These are phyloP conservation scores for Orius insidiosus DNA, from an alignment of 1,140 invertebrate genomes.

Conservation along the genomic window DNA sequence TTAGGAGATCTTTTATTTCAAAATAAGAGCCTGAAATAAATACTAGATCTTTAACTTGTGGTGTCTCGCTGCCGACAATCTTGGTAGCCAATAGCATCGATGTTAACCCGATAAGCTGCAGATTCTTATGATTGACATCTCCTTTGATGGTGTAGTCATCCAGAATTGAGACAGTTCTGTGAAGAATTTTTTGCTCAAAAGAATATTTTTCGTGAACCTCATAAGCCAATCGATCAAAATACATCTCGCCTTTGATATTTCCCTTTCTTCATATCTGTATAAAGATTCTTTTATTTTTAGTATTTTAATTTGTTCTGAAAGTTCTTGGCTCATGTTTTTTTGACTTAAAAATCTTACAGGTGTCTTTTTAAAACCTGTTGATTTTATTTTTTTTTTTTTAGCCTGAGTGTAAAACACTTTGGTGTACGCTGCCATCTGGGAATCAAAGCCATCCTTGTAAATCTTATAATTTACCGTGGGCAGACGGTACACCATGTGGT, in stretches of 20 bases:
- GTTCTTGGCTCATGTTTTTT: too few relatives aligned
- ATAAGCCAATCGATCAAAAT: slow-evolving; percentile 12
- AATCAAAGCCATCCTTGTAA: too few relatives aligned
- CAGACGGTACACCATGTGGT: slow-evolving; percentile 71
- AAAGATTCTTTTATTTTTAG: too few relatives aligned
- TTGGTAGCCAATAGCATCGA: not conserved
- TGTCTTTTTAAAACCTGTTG: too few relatives aligned
- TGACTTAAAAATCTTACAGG: too few relatives aligned
- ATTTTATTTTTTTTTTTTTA: too few relatives aligned
- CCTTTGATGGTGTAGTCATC: not conserved
- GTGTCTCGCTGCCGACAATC: not conserved
- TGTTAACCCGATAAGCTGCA: not conserved
- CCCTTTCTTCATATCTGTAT: too few relatives aligned
- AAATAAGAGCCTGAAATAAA: not conserved
- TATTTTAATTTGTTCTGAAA: too few relatives aligned
- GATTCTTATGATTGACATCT: not conserved
- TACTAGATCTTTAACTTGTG: not conserved
- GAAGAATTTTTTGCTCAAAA: not conserved
- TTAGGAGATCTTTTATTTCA: not conserved
- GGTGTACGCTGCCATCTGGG: too few relatives aligned
- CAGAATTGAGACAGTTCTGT: not conserved
- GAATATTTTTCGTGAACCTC: slow-evolving; percentile 13
- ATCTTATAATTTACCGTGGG: slow-evolving; percentile 84
- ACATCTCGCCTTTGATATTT: too few relatives aligned
- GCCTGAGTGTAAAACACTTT: too few relatives aligned